A percentile compares a stretch with the other conserved stretches of the same genome.
phyloP scores from a whole-genome alignment of 2,888 invertebrate species.

The Oscheius onirici region DNA sequence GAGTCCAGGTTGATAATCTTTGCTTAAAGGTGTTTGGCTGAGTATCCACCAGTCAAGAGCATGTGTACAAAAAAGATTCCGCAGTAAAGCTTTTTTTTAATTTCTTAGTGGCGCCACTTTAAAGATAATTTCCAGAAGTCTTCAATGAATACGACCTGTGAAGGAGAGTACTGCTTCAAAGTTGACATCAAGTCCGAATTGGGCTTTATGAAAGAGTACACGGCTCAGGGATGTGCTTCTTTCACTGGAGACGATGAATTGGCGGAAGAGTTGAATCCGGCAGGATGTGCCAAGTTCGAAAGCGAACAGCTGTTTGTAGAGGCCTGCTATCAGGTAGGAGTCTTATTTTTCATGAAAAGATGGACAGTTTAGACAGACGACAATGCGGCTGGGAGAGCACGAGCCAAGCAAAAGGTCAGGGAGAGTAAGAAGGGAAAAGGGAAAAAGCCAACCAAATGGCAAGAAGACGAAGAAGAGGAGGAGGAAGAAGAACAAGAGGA shows the following conservation, averaged over 20 bases:
- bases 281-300: conserved; percentile 66
- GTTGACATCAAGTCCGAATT: conserved; percentile 57
- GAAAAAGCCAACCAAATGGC: conserved; percentile 8
- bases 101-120: no score
- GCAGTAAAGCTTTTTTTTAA: no score
- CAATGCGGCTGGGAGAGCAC: conserved; percentile 58
- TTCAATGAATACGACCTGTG: conserved; percentile 48
- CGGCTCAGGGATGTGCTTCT: conserved; percentile 63
- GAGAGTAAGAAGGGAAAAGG: neutral
- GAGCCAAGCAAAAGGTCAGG: conserved; percentile 53
- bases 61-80: no score
- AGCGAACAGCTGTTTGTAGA: conserved; percentile 61
- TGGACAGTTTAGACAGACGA: conserved; percentile 59
- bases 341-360: neutral
- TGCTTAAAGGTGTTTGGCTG: neutral
- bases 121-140: conserved; percentile 42
- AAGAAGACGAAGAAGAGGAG: conserved; percentile 36
- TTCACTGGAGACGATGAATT: conserved; percentile 61
- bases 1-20: no score
- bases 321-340: conserved; percentile 59
- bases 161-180: conserved; percentile 63
- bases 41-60: no score
- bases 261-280: conserved; percentile 65
- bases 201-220: conserved; percentile 59
- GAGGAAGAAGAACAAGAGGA: conserved; percentile 30